phyloP scores from a whole-genome alignment of 92 coral and sea anemone species.

The Actinernus sp. region DNA sequence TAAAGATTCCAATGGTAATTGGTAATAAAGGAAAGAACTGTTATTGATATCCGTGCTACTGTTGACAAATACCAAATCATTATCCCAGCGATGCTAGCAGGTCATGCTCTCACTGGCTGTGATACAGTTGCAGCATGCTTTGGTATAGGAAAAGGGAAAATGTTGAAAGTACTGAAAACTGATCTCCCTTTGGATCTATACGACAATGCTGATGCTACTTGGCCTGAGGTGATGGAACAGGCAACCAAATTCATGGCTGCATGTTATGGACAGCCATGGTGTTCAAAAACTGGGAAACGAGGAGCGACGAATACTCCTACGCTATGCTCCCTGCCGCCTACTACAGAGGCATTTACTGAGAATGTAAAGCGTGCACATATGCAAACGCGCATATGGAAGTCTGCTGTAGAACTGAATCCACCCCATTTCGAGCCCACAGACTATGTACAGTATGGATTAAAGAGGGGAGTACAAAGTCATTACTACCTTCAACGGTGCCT shows the following conservation, averaged over 20 bases:
- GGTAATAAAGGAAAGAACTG: too few species aligned
- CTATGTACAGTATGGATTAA: too few species aligned
- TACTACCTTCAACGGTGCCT: too few species aligned
- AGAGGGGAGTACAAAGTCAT: too few species aligned
- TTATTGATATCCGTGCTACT: slow-evolving; percentile 69
- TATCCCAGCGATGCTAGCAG: slow-evolving; percentile 64
- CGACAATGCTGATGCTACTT: too few species aligned
- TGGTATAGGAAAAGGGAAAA: slow-evolving; percentile 74
- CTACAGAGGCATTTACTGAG: slow-evolving; percentile 67
- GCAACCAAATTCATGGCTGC: too few species aligned
- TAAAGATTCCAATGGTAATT: too few species aligned
- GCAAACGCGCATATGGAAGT: slow-evolving; percentile 65
- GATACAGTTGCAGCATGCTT: slow-evolving; percentile 72
- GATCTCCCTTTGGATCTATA: too few species aligned
- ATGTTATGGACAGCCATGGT: slow-evolving; percentile 69
- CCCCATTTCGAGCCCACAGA: slow-evolving; percentile 61
- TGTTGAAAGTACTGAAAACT: too few species aligned
- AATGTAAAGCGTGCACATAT: slow-evolving; percentile 69
- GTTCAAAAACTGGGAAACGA: slow-evolving; percentile 62
- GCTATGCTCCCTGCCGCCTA: slow-evolving; percentile 58
- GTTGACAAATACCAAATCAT: slow-evolving; percentile 51
- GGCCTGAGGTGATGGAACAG: slow-evolving; percentile 49
- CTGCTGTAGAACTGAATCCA: slow-evolving; percentile 55
- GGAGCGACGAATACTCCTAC: slow-evolving; percentile 49
- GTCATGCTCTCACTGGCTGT: slow-evolving; percentile 75